Evolutionary conservation across 2,888 invertebrate genomes (phyloP).

Genomic region (Escarpia spicata): DNA sequence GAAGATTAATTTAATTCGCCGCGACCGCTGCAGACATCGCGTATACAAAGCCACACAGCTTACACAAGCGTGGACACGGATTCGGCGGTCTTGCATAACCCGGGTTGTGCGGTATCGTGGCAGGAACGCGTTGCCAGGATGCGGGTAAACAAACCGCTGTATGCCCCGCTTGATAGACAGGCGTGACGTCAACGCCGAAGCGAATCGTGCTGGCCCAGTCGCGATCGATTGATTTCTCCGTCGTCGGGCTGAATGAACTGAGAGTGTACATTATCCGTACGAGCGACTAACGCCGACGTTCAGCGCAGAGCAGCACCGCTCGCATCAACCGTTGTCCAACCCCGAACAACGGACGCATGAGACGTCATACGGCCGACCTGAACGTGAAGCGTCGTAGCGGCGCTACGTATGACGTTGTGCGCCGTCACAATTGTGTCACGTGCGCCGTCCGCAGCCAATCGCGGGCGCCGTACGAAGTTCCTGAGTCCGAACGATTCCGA

Average conservation of each 20-base stretch:
- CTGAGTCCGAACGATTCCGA: neutral
- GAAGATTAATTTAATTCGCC: neutral
- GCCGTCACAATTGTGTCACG: constrained; percentile 4
- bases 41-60: neutral
- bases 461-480: neutral
- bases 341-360: neutral
- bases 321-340: neutral
- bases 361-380: neutral
- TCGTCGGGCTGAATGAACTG: neutral
- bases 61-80: neutral
- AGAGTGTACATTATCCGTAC: neutral
- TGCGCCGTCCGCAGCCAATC: neutral
- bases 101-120: neutral
- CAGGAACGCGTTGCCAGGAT: neutral
- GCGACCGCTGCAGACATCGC: neutral
- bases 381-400: neutral
- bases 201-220: neutral
- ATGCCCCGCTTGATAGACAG: neutral
- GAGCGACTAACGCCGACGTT: neutral
- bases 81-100: neutral
- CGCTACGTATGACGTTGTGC: neutral
- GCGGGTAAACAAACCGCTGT: neutral
- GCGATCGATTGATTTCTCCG: neutral
- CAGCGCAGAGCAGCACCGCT: neutral
- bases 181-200: neutral